phyloP scores from a whole-genome alignment of 2,888 invertebrate species.

The Poecilus cupreus region DNA sequence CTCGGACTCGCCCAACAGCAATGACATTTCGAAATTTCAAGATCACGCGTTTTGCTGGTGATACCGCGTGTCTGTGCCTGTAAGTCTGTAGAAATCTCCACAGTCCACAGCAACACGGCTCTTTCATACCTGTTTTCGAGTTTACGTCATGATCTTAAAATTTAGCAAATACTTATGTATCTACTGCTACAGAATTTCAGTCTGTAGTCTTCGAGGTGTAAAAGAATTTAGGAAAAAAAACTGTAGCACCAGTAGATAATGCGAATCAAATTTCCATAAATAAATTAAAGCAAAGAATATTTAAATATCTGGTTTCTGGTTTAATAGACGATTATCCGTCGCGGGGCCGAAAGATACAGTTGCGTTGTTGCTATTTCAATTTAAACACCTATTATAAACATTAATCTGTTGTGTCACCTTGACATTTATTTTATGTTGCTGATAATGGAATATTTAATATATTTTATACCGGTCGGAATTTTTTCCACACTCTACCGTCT shows the following conservation, averaged over 20 bases:
- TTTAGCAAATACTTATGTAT: too few species aligned
- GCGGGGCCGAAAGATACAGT: constrained; percentile 25
- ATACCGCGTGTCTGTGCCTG: not conserved
- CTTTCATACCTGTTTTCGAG: not conserved
- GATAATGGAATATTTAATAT: constrained; percentile 59
- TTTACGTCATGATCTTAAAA: not conserved
- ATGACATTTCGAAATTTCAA: constrained; percentile 36
- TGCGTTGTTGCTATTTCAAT: constrained; percentile 54
- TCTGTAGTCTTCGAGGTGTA: too few species aligned
- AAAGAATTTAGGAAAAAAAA: too few species aligned
- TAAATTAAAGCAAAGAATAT: too few species aligned
- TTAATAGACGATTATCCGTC: not conserved
- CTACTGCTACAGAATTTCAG: too few species aligned
- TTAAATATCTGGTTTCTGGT: not conserved
- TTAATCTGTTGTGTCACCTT: constrained; percentile 57
- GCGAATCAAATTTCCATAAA: too few species aligned
- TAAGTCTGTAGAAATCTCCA: not conserved
- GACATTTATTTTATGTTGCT: constrained; percentile 59
- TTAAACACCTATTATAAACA: constrained; percentile 59
- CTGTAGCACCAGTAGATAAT: too few species aligned
- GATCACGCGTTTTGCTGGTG: constrained; percentile 30
- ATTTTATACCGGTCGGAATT: constrained; percentile 55
- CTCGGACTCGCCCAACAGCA: constrained; percentile 5
- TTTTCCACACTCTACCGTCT: constrained; percentile 30
- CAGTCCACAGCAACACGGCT: too few species aligned